Evolutionary conservation across 2,113 vertebrate genomes (phyloP), one percentile per base, ranked within the genome.

Genomic region (Rousettus leschenaultii): DNA sequence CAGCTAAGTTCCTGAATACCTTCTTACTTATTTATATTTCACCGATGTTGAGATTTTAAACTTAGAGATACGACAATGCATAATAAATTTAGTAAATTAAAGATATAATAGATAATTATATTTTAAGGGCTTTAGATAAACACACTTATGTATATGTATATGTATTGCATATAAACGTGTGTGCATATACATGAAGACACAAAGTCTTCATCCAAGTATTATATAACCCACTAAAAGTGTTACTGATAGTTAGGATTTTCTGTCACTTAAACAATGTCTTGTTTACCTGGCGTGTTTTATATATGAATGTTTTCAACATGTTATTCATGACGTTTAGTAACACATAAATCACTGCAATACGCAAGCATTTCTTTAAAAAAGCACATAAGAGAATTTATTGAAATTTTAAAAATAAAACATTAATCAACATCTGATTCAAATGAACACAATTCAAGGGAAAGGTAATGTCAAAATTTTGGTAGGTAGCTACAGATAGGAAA

Each of bases 281-380:
- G 18, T 86, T 63, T 86, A 12, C 48, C 55, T 95, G 2, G 7
- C 26, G 74, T 90, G 9, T 43, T 86, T 30, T 86, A 35, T 43
- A 51, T 85, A 43, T 96, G 78, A 95, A 86, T 94, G 43, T 1
- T 5, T 98, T 95, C 95, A 95, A 88, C 94, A 97, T 38, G 71
- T 95, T 92, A 95, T 95, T 97, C 51, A 96, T 70, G 28, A 97
- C 13, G 38, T 96, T 97, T 98, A 97, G 61, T 79, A 97, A 57
- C 78, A 84, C 63, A 80, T 30, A 86, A 96, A 87, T 92, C 57
- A 92, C 57, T 78, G 21, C 53, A 97, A 97, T 97, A 84, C 59
- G 97, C 59, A 74, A 96, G 55, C 40, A 97, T 68, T 97, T 95
- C 86, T 97, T 95, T 93, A 96, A 98, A 98, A 98, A 97, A 96